Base-by-base conservation (phyloP, 2,113 vertebrate genomes). In the Silurus glanis region DNA sequence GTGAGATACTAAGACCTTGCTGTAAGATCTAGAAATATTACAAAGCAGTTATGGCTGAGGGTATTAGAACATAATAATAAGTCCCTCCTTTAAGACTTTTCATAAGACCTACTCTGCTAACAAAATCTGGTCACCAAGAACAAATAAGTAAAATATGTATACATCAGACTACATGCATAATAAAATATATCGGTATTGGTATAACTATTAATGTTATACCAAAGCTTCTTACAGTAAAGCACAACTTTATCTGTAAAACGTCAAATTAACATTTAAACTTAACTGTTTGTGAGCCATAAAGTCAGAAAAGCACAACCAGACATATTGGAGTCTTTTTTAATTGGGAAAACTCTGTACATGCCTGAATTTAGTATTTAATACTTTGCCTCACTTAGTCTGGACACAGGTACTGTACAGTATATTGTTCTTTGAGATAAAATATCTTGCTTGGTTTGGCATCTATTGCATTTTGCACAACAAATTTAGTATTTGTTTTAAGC, bases 31-130 rank as follows among this genome's bases (percentile, higher is more conserved):
- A 51, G 89, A 90, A 87, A 89, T 82, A 88, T 86, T 89, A 86
- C 88, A 85, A 89, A 90, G 90, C n/a, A 85, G 89, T 86, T 85
- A 83, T 82, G 89, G 89, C 90, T 89, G 85, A 88, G 89, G 91
- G 91, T 86, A 71, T 89, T 71, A 75, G 88, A 86, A 56, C 13
- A 56, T 56, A 89, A 80, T 83, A 86, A 90, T 89, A 91, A 93
- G 90, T 89, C 84, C 76, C 75, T 88, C 83, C 14, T 37, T 59
- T 82, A 92, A 89, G 90, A 87, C 86, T 81, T 21, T 80, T 86
- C 28, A 69, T 61, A 51, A 80, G 12, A n/a, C 14, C 47, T 72
- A 14, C 66, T 37, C 14, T 10, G 74, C 1, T 10, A 74, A 49
- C 17, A 74, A 23, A 23, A 51, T 74, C 10, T 9, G 25, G 37